These are phyloP conservation scores for Teleiodes luculella DNA, from an alignment of 2,888 invertebrate species.

Conservation along the genomic window DNA sequence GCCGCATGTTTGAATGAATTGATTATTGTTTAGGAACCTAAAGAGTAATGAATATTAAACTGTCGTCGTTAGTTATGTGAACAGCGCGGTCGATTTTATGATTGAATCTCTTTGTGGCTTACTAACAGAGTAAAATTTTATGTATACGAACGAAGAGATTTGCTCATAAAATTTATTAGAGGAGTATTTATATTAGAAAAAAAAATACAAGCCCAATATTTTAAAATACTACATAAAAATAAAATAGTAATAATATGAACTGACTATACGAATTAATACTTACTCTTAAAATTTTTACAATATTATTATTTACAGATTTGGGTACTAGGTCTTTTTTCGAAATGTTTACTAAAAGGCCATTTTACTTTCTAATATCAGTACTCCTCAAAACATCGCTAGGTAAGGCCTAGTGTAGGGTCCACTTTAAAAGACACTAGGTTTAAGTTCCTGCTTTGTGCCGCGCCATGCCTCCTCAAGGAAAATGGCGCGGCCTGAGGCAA, in stretches of 20 bases:
- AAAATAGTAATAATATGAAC: no score
- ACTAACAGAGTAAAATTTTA: not conserved
- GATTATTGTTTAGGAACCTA: no score
- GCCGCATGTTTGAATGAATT: no score
- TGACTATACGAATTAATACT: no score
- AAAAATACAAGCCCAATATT: not conserved
- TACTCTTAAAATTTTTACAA: no score
- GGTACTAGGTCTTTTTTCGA: no score
- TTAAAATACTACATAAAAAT: no score
- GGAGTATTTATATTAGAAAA: not conserved
- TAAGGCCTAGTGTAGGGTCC: slow-evolving; percentile 5
- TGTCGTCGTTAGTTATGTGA: not conserved
- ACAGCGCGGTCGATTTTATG: not conserved
- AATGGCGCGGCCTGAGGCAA: not conserved
- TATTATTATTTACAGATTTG: no score
- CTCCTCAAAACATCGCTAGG: not conserved
- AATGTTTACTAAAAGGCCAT: no score
- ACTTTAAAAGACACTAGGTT: slow-evolving; percentile 5
- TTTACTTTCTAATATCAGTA: not conserved
- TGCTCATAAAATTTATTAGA: not conserved
- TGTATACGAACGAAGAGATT: not conserved
- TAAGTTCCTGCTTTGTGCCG: not conserved
- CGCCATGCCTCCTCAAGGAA: not conserved
- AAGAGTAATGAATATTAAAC: not conserved
- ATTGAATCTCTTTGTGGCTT: not conserved